Percentiles rank a stretch among this genome's conserved stretches.
These are phyloP conservation scores for Actenoides lindsayi DNA, from an alignment of 2,113 vertebrate genomes.

Conservation along the genomic window DNA sequence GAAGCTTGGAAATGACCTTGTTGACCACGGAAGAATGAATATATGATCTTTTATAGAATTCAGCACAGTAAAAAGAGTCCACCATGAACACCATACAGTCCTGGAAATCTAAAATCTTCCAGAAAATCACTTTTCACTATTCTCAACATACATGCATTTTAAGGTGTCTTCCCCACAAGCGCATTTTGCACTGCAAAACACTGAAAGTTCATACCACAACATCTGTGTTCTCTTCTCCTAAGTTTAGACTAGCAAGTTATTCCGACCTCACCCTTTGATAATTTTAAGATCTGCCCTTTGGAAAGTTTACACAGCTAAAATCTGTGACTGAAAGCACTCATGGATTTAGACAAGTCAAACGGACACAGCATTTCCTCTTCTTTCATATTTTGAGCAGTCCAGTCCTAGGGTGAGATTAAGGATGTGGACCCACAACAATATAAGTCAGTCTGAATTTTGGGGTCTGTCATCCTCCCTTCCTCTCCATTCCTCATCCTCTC, in stretches of 20 bases:
- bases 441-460: background rate
- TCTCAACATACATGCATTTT: background rate
- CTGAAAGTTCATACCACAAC: background rate
- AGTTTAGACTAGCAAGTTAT: background rate
- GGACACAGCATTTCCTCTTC: background rate
- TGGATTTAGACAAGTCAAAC: background rate
- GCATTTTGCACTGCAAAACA: background rate
- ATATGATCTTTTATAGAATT: background rate
- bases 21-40: background rate
- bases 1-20: background rate
- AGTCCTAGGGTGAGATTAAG: background rate
- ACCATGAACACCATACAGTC: too few relatives aligned
- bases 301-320: background rate
- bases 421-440: background rate
- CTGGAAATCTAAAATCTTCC: background rate
- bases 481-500: background rate
- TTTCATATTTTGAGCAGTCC: background rate
- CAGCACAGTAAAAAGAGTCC: background rate
- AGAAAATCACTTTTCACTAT: background rate
- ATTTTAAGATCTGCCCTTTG: background rate
- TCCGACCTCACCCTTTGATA: background rate
- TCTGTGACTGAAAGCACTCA: background rate
- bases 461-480: background rate
- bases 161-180: background rate
- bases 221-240: accelerated